Base-by-base conservation (phyloP, 2,113 vertebrate species). In the Larimichthys polyactis region DNA sequence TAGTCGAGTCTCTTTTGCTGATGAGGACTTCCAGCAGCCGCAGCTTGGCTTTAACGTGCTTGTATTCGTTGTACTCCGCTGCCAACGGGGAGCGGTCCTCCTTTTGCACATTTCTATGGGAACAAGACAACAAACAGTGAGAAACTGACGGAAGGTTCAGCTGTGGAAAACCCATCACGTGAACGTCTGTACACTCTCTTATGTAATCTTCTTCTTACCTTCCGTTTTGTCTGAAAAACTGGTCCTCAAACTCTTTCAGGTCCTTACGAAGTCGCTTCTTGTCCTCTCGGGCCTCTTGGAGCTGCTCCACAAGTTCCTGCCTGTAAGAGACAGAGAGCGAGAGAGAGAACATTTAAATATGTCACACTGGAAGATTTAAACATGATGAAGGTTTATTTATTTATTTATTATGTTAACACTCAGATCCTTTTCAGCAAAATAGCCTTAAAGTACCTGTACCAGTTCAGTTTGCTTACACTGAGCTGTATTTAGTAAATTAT, bases 191-290 rank as follows among this genome's bases (percentile, higher is more conserved):
- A 3, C 19, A 1, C 32, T 76, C 11, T 27, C 17, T 40, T 29
- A 27, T 57, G 40, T 46, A 52, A 69, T 16, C 93, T n/a, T 48
- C 24, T 16, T 82, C 24, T 66, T 95, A 99, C 98, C 98, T 98
- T 95, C 97, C 98, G 16, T 99, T 98, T 78, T 98, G 97, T 81
- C 96, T 95, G 82, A 99, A 97, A 93, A 99, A 99, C 86, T 95
- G 97, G 66, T 99, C 98, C 93, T 99, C 98, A 57, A 99, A 99
- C 72, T 99, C 98, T 87, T 97, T 96, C 85, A 99, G 94, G 92
- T 95, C 97, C 92, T 99, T 98, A 81, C 98, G 95, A 89, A 99
- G 97, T 66, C 93, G 95, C 91, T 98, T 99, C 89, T 99, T 99
- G 90, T 99, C 98, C 89, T 99, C 97, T 79, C 96, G 95, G 62